These are phyloP conservation scores for Psilopogon haemacephalus DNA, from an alignment of 2,113 vertebrate species.

Conservation along the genomic window DNA sequence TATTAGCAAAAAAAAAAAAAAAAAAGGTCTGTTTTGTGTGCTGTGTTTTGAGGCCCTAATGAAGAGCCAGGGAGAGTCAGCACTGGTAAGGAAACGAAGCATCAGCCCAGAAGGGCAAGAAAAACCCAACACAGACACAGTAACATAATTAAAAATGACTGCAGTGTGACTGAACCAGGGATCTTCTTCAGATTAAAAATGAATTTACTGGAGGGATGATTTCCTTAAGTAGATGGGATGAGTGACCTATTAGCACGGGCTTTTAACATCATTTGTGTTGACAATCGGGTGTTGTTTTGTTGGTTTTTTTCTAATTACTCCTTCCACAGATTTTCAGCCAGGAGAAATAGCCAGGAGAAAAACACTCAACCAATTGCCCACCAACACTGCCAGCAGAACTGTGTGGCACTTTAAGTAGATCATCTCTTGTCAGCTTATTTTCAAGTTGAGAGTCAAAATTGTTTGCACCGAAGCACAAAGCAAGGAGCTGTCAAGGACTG, in stretches of 20 bases:
- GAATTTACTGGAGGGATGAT: background rate
- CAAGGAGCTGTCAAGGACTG: background rate
- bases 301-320: conserved; percentile 38
- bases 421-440: background rate
- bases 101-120: background rate
- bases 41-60: background rate
- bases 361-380: background rate
- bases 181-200: conserved; percentile 37
- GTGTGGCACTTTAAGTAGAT: background rate
- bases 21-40: fast-evolving
- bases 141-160: conserved; percentile 35
- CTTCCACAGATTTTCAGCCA: background rate
- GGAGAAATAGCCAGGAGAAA: background rate
- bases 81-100: background rate
- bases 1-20: background rate
- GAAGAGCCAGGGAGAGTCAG: background rate
- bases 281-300: no score
- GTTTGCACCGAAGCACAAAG: background rate
- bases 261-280: conserved; percentile 1
- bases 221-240: background rate
- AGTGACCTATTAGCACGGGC: background rate
- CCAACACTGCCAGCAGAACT: background rate
- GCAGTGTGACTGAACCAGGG: conserved; percentile 1
- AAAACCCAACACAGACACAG: background rate
- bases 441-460: background rate